These are phyloP conservation scores for Stratiomys singularior DNA, from an alignment of 2,888 invertebrate species.

Conservation along the genomic window DNA sequence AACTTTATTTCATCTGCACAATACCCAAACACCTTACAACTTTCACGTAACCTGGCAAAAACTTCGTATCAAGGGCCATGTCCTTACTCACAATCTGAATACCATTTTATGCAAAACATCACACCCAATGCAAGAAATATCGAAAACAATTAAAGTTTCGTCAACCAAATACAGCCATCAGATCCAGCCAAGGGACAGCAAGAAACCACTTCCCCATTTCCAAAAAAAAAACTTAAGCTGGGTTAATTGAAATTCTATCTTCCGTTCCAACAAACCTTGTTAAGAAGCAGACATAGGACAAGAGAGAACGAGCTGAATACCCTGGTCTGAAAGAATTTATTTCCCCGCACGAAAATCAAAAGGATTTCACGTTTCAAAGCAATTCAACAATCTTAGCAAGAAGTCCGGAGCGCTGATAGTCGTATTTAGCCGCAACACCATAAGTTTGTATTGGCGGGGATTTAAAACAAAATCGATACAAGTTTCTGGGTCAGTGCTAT, in stretches of 20 bases:
- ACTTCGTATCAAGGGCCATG: background rate
- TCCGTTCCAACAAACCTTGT: slow-evolving; percentile 17
- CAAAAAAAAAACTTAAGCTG: background rate
- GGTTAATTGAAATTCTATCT: slow-evolving; percentile 37
- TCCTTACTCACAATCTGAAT: background rate
- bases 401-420: background rate
- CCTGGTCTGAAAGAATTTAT: slow-evolving; percentile 27
- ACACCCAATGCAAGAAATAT: slow-evolving; percentile 30
- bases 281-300: background rate
- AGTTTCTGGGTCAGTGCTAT: background rate
- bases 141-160: slow-evolving; percentile 38
- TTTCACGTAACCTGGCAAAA: background rate
- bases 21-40: background rate
- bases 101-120: background rate
- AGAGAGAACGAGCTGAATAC: background rate
- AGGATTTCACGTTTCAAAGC: slow-evolving; percentile 20
- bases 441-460: slow-evolving; percentile 18
- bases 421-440: background rate
- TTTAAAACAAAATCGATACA: slow-evolving; percentile 14
- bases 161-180: background rate
- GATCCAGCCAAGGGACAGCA: background rate
- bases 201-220: background rate
- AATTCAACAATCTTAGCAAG: background rate
- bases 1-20: too few relatives aligned
- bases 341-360: slow-evolving; percentile 19